Evolutionary conservation across 2,888 invertebrate species (phyloP), one percentile per base, ranked within the genome.

Genomic region (Temnothorax unifasciatus): DNA sequence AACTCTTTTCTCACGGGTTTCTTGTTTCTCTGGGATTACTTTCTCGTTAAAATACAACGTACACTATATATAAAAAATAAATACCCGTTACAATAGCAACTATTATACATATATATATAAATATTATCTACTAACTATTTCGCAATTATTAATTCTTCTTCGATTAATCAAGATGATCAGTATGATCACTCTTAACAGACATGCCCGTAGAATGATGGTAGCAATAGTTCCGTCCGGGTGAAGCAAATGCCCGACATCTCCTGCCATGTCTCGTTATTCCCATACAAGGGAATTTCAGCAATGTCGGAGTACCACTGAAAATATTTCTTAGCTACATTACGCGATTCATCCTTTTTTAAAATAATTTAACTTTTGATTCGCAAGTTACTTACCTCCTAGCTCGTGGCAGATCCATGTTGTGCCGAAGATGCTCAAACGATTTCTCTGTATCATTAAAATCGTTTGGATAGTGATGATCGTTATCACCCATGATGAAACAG

Each of bases 231-330:
- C 85, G 86, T 0, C 92, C 93, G 11, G 18, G 73, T 9, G 61
- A 83, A 8, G 92, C 86, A 5, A 82, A 52, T 2, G 88, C 50
- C 25, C 93, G 90, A 85, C 94, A 94, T 63, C 86, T 90, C 38
- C 87, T 91, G 34, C 93, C 94, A 29, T 82, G 92, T 86, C 91
- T 92, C 18, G 94, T 94, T 54, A 86, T 54, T 50, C 90, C 94
- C 5, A 68, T 85, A 82, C 94, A 94, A n/a, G 86, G 5, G 1
- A 71, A 2, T 34, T 25, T 90, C 5, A 85, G 50, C 15, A 71
- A 54, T 4, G 13, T 6, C 3, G 93, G 91, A 5, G 92, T 92
- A 13, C 77, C 44, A 54, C 94, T 94, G 18, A 11, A 71, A 77
- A 18, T 15, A 59, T 29, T 77, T 9, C 34, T 11, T 44, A 34